Conservation (phyloP, 2,113 vertebrate species). For the Ailurus styani region DNA sequence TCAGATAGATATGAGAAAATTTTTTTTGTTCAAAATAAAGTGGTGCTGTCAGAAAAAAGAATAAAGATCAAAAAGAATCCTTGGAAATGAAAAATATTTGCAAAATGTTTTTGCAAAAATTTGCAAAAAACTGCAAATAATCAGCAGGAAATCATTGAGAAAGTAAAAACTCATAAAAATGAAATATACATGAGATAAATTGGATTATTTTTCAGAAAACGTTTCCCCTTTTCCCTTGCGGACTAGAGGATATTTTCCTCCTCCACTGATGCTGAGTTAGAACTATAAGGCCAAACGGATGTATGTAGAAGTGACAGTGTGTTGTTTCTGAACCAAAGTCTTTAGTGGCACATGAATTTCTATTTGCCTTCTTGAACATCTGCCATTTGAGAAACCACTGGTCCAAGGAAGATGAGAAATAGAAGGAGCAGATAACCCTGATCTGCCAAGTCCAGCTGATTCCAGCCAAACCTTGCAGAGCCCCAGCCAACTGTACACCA, state of each 20-base stretch:
- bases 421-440: not conserved
- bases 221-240: not conserved
- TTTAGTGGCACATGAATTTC: not conserved
- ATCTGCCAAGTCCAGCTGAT: not conserved
- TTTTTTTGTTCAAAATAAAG: not conserved
- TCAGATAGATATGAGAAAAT: not conserved
- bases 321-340: not conserved
- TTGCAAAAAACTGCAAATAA: not conserved
- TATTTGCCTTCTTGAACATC: not conserved
- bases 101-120: no score
- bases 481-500: not conserved
- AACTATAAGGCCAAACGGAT: not conserved
- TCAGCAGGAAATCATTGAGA: not conserved
- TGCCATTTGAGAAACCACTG: not conserved
- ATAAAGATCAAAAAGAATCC: not conserved
- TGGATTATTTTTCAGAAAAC: not conserved
- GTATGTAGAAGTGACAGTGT: not conserved
- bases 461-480: not conserved
- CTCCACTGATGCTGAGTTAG: not conserved
- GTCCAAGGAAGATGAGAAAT: not conserved
- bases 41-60: not conserved
- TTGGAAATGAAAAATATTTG: not conserved
- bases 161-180: not conserved
- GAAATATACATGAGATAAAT: not conserved
- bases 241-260: not conserved